phyloP scores from a whole-genome alignment of 2,113 vertebrate genomes.

The Pedionomus torquatus region DNA sequence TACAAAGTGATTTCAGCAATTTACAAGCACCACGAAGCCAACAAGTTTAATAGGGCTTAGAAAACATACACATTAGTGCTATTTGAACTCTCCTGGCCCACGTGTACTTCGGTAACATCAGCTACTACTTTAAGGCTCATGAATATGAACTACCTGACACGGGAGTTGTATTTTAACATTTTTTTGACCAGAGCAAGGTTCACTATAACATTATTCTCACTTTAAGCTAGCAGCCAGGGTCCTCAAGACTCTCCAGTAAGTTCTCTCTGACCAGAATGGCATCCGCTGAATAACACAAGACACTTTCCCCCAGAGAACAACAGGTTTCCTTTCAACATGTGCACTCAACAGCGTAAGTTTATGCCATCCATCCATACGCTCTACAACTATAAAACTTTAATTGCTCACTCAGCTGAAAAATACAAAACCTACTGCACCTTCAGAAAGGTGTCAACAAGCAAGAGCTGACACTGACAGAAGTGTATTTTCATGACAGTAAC shows the following conservation, averaged over 20 bases:
- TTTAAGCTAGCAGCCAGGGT: not conserved
- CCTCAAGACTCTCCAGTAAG: not conserved
- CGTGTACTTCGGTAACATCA: not conserved
- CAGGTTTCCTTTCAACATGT: not conserved
- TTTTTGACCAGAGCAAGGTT: not conserved
- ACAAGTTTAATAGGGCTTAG: not conserved
- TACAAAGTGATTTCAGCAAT: not conserved
- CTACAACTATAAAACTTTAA: not conserved
- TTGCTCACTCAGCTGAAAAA: not conserved
- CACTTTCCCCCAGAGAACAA: not conserved
- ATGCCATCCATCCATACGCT: not conserved
- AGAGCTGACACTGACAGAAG: not conserved
- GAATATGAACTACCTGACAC: not conserved
- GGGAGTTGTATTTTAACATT: not conserved
- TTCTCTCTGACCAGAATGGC: not conserved
- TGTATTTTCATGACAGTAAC: not conserved
- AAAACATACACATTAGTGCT: not conserved
- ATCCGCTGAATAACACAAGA: not conserved
- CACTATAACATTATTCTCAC: not conserved
- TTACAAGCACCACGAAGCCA: not conserved
- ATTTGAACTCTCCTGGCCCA: not conserved
- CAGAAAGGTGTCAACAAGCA: not conserved
- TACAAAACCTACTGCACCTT: not conserved
- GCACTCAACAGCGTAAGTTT: not conserved
- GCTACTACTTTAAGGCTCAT: not conserved